Conservation (phyloP, 2,888 invertebrate species). For the Polydrusus tereticollis region DNA sequence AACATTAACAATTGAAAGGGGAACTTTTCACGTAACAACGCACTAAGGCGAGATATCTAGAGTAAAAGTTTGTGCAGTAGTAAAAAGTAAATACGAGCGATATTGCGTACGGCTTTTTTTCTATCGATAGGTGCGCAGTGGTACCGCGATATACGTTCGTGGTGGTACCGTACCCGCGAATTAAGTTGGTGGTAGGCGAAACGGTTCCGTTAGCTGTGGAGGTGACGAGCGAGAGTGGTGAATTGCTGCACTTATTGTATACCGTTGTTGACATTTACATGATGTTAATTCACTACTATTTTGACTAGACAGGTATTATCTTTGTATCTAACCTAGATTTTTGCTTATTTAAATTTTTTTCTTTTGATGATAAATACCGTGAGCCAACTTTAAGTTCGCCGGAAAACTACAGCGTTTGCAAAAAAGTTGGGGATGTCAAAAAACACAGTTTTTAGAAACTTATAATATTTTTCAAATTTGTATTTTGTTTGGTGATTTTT, state of each 20-base stretch:
- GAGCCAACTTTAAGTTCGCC: no score
- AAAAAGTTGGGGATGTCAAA: no score
- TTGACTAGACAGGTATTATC: background rate
- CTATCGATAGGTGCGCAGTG: constrained; percentile 29
- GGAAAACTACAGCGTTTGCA: no score
- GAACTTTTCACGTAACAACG: constrained; percentile 41
- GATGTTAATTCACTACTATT: background rate
- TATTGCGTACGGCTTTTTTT: constrained; percentile 26
- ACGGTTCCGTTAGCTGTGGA: constrained; percentile 18
- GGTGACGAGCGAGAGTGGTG: background rate
- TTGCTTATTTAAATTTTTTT: no score
- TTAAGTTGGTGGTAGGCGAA: constrained; percentile 27
- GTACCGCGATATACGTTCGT: constrained; percentile 11
- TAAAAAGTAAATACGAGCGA: constrained; percentile 32
- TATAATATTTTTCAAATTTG: no score
- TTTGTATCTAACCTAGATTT: no score
- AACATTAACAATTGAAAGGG: constrained; percentile 42
- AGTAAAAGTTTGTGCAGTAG: constrained; percentile 37
- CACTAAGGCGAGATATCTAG: constrained; percentile 38
- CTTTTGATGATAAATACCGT: no score
- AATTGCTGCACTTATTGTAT: background rate
- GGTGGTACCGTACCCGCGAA: constrained; percentile 11
- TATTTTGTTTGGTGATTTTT: no score
- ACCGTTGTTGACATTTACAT: background rate
- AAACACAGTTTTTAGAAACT: no score